Evolutionary conservation across 2,113 vertebrate species (phyloP).

Genomic region (Mastomys natalensis): DNA sequence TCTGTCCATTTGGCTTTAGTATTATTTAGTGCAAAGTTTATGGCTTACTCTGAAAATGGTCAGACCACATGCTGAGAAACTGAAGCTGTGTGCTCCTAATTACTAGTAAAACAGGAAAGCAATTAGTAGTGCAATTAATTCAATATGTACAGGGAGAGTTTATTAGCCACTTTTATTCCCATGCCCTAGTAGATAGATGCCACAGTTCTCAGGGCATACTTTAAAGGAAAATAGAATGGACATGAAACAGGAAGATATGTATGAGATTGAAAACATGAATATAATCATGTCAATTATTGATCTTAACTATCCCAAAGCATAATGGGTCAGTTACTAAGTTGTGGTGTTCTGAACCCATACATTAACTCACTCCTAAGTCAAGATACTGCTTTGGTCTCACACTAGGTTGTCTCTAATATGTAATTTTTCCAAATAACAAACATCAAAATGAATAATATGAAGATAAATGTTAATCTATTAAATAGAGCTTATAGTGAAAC

Average conservation of each 20-base stretch:
- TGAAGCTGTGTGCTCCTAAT: constrained; percentile 62
- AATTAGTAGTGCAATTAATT: constrained; percentile 63
- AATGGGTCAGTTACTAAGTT: not conserved
- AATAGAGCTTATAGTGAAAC: not conserved
- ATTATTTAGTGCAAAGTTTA: constrained; percentile 52
- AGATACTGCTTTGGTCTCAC: not conserved
- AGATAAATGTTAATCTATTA: constrained; percentile 41
- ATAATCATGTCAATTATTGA: not conserved
- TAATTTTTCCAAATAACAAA: constrained; percentile 17
- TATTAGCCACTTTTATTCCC: constrained; percentile 59
- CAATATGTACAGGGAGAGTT: constrained; percentile 32
- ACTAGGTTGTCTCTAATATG: constrained; percentile 16
- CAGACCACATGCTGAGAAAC: constrained; percentile 56
- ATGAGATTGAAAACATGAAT: not conserved
- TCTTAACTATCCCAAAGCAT: not conserved
- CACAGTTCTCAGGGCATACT: constrained; percentile 8
- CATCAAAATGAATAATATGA: not conserved
- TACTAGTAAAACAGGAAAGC: constrained; percentile 65
- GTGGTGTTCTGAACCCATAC: not conserved
- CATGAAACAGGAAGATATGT: not conserved
- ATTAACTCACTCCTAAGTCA: not conserved
- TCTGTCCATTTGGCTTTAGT: constrained; percentile 68
- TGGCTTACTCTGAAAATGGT: constrained; percentile 56
- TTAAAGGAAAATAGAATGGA: constrained; percentile 52
- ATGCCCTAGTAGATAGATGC: constrained; percentile 22